Evolutionary conservation across 2,797 vertebrate species (phyloP), one percentile per base, ranked within the genome.

Genomic region (Picus viridis): DNA sequence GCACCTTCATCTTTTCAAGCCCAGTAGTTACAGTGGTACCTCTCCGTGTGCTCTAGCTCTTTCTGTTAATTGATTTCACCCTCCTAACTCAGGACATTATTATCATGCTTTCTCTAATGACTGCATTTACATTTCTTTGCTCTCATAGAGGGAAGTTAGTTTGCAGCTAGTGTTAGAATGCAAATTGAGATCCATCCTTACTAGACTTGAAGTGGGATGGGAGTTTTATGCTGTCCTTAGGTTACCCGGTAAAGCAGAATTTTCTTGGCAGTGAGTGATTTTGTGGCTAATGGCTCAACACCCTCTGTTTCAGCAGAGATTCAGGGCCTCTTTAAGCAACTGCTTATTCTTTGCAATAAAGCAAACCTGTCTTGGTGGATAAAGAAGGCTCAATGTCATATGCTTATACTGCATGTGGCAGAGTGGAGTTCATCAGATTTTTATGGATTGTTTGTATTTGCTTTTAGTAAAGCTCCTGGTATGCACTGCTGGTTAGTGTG

Each of bases 61-160:
- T 80, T 15, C 81, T 69, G 56, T 49, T 58, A 47, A 27, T 53
- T 65, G 14, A 26, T 70, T 58, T 59, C 54, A 36, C 39, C 65
- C 24, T 70, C 70, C 36, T 63, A 39, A 84, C 32, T 84, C 62
- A 59, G 49, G 62, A 26, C 14, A 4, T 36, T 39, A 19, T 86
- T 73, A 22, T 29, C 11, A 10, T 59, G 73, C 62, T 51, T 51
- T 88, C 62, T 81, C 27, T 70, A 86, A 74, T 12, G 22, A 43
- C 30, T 74, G 18, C 74, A 71, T 84, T 83, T 86, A 63, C 58
- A 56, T 77, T 74, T 77, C 85, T 83, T 88, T 86, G 88, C 74
- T 84, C 78, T 57, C 7, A 10, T 59, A 18, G 18, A 9, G 39
- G 58, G 72, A 68, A 93, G 84, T 78, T 9, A 89, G 54, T 82